Base-by-base conservation (phyloP, 2,888 invertebrate species). In the Yponomeuta malinellus region DNA sequence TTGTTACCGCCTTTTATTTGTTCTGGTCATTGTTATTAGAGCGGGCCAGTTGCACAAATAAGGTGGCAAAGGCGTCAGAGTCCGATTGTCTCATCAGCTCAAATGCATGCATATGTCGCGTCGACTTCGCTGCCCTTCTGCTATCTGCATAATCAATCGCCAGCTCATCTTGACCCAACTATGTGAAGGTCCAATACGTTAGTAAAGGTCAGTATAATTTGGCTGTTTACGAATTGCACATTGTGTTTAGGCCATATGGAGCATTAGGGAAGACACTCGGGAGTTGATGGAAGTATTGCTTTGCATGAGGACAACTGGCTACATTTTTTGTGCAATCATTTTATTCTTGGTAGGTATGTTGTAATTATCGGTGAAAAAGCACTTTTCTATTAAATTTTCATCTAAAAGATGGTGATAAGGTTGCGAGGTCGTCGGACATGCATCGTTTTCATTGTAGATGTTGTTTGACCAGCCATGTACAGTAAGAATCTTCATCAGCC, bases 71-170 rank as follows among this genome's bases (percentile, higher is more conserved):
- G 31, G 67, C 66, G 67, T 70, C 43, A 84, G 87, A 84, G 85
- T 86, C 82, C 83, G 83, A 84, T 85, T 83, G 86, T 87, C 83
- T 85, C 89, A 88, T 89, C 86, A 81, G 82, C 84, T 86, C 85
- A 90, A 91, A 91, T 90, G 90, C 90, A 87, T 90, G 86, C 91
- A 91, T 89, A 91, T 91, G 91, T 87, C 89, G 87, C 86, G 86
- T 86, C 86, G 87, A 81, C 81, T 85, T 85, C 86, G 79, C 84
- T 87, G 86, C 88, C 90, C 90, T 85, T 77, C 29, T 82, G 78
- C 81, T 84, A 84, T 85, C 83, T 85, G 86, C 87, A 85, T 82
- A 78, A 23, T 72, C 10, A 10, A 70, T 64, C 70, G 75, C 89
- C 83, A 84, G 71, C 73, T 48, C 76, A 77, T 65, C 29, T 63